phyloP scores from a whole-genome alignment of 2,888 invertebrate genomes.

The Bombyx huttoni region DNA sequence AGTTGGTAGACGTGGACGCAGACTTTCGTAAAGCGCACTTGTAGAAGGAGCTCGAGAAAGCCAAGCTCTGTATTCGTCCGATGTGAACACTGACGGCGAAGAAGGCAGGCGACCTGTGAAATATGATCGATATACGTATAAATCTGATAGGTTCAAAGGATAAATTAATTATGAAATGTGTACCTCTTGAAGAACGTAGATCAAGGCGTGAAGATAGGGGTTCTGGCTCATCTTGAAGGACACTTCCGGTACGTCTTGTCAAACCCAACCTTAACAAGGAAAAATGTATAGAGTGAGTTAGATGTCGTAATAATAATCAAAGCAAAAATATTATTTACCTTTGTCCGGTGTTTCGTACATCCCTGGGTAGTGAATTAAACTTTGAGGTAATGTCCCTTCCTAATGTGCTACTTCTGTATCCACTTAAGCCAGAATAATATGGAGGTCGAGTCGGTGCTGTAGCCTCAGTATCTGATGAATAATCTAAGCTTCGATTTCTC shows the following conservation, averaged over 20 bases:
- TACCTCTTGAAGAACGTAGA: conserved; percentile 67
- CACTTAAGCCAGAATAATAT: conserved; percentile 78
- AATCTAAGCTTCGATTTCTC: conserved; percentile 87
- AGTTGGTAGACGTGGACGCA: conserved; percentile 84
- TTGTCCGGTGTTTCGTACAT: conserved; percentile 73
- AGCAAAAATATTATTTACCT: conserved; percentile 44
- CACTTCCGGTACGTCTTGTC: conserved; percentile 54
- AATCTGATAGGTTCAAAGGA: background rate
- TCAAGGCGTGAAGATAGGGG: conserved; percentile 61
- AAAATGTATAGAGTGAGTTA: conserved; percentile 2
- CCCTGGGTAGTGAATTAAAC: conserved; percentile 81
- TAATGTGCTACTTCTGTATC: conserved; percentile 62
- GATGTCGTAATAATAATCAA: background rate
- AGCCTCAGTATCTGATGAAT: conserved; percentile 97
- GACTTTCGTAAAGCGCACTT: conserved; percentile 92
- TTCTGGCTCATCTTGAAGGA: conserved; percentile 62
- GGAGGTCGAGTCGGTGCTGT: conserved; percentile 82
- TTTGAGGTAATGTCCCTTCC: conserved; percentile 76
- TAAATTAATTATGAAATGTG: background rate
- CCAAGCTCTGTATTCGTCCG: conserved; percentile 95
- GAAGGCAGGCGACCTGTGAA: conserved; percentile 55
- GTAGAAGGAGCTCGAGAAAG: conserved; percentile 90
- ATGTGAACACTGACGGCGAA: conserved; percentile 81
- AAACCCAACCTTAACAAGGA: conserved; percentile 40
- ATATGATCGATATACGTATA: background rate